Evolutionary conservation across 2,888 invertebrate species (phyloP).

Genomic region (Liposcelis brunnea): DNA sequence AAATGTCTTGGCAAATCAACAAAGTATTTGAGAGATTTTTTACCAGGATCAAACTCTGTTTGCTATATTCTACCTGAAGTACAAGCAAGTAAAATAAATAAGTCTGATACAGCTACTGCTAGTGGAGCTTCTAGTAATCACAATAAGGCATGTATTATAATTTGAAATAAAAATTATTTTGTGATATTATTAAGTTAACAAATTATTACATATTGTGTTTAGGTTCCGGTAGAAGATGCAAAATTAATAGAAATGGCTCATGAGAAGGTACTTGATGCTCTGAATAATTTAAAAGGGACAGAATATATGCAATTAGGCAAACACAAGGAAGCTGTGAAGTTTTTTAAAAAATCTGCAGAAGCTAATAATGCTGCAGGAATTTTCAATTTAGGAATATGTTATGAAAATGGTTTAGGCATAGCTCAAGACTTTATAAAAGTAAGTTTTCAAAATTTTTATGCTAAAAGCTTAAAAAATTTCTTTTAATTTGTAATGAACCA

Average conservation of each 20-base stretch:
- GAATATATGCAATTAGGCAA: slow-evolving; percentile 39
- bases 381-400: slow-evolving; percentile 50
- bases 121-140: too few relatives aligned
- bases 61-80: too few relatives aligned
- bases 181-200: too few relatives aligned
- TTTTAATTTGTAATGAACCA: too few relatives aligned
- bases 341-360: slow-evolving; percentile 36
- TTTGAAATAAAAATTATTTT: too few relatives aligned
- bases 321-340: slow-evolving; percentile 36
- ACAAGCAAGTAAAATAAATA: too few relatives aligned
- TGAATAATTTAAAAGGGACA: slow-evolving; percentile 40
- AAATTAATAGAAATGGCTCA: slow-evolving; percentile 23
- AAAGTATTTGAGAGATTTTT: too few relatives aligned
- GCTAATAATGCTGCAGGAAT: slow-evolving; percentile 41
- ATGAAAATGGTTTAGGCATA: slow-evolving; percentile 49
- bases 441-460: slow-evolving; percentile 16
- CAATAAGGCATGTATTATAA: too few relatives aligned
- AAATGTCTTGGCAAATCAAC: too few relatives aligned
- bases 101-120: too few relatives aligned
- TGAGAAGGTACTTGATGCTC: slow-evolving; percentile 36
- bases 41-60: too few relatives aligned
- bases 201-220: too few relatives aligned
- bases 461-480: not conserved
- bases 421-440: slow-evolving; percentile 38
- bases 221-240: slow-evolving; percentile 18